Evolutionary conservation across 2,113 vertebrate genomes (phyloP), one percentile per base, ranked within the genome.

Genomic region (Tyrannus savana): DNA sequence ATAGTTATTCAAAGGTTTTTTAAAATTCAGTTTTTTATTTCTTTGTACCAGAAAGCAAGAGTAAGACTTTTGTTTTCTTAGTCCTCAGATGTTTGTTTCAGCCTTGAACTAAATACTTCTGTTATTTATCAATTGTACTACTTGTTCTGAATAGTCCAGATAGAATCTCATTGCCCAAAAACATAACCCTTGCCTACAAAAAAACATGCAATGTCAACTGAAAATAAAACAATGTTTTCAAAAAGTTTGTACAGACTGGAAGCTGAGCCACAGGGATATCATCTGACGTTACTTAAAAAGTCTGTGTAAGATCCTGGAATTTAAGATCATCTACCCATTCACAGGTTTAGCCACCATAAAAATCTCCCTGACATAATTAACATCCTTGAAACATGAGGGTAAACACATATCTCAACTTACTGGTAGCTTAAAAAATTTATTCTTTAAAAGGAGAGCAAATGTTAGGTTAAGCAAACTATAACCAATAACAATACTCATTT

Each of bases 91-190:
- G 3, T 50, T 83, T 74, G 31, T 47, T 84, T 41, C 17, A 93
- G 85, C 71, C 95, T 94, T 94, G 91, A 94, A 96, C 82, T 76
- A 64, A 79, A 55, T 55, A 39, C 5, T 80, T 77, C 3, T 83
- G 33, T 7, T 63, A 96, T 71, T 94, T 93, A 91, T 88, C 67
- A 66, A 39, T 33, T 63, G 77, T 59, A 93, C 84, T 82, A 11
- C n/a, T 85, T 67, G 90, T 88, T 91, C 90, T 71, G 72, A 63
- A 35, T 84, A 74, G 52, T 37, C 41, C 76, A 90, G 72, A 80
- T 14, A 83, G 72, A 56, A 81, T 37, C 74, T 71, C 42, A 68
- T 52, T 93, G 35, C 1, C 1, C 33, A 81, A 59, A 90, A 92
- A 23, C 33, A 27, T 4, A 92, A 64, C 60, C 76, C 72, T 85